Evolutionary conservation across 2,888 invertebrate species (phyloP), one percentile per base, ranked within the genome.

Genomic region (Caenorhabditis becei): DNA sequence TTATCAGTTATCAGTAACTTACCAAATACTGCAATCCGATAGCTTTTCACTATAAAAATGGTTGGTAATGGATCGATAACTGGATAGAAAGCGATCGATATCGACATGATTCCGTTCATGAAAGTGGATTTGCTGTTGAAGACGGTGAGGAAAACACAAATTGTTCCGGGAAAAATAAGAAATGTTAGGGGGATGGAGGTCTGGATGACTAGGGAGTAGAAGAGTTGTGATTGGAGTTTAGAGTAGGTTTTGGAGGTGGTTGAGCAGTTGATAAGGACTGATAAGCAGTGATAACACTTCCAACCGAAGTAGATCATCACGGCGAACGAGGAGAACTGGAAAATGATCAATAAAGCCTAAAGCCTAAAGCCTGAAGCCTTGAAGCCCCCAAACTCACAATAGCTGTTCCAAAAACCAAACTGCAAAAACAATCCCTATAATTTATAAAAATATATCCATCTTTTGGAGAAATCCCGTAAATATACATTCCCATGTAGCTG

Each of bases 1-100:
- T n/a, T n/a, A n/a, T n/a, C n/a, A n/a, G n/a, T n/a, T n/a, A n/a
- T n/a, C n/a, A n/a, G n/a, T n/a, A 49, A 35, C 65, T n/a, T 16
- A 65, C 65, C 53, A 24, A 65, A 37, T 0, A 65, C 24, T 0
- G 65, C 37, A 5, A 53, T 18, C 2, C 65, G 51, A 37, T 70
- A 70, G 37, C 24, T 59, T 49, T 70, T 70, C 51, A 70, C 47
- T 2, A 70, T 59, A 18, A 70, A 70, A 24, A 59, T 23, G 16
- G 49, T 70, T 8, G 59, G 59, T 7, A 70, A 47, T 8, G 70
- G 70, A 53, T 70, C 70, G 37, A 70, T 18, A 23, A 51, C 51
- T 7, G 70, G 70, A 23, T 51, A 59, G 23, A 70, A 49, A 16
- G 70, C 49, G 24, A 70, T 59, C 0, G 70, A 47, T 26, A 70